phyloP scores from a whole-genome alignment of 2,888 invertebrate species.

The Eupithecia abbreviata region DNA sequence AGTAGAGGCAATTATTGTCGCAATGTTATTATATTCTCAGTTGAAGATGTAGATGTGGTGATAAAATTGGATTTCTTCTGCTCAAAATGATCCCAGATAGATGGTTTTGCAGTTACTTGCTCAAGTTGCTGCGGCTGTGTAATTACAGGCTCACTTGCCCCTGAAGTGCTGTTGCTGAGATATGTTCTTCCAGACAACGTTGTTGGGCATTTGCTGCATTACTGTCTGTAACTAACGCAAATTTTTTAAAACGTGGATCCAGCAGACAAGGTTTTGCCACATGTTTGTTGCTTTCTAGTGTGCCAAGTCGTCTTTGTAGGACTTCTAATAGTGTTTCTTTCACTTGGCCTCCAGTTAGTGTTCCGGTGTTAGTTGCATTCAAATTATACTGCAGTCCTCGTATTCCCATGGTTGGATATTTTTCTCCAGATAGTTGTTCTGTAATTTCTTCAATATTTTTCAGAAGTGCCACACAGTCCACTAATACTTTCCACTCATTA shows the following conservation, averaged over 20 bases:
- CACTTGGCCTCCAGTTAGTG: too few species aligned
- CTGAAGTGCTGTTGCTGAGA: too few species aligned
- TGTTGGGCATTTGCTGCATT: too few species aligned
- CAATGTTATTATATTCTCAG: conserved; percentile 31
- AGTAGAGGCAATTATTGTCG: conserved; percentile 25
- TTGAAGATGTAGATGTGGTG: conserved; percentile 28
- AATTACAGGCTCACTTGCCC: conserved; percentile 20
- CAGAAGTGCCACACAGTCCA: too few species aligned
- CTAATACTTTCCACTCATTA: too few species aligned
- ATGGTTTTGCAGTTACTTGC: conserved; percentile 34
- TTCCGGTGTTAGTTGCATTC: too few species aligned
- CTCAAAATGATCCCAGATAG: conserved; percentile 28
- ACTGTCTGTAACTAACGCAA: conserved; percentile 28
- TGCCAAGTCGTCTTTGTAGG: conserved; percentile 13
- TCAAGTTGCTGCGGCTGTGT: conserved; percentile 8
- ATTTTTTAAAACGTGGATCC: conserved; percentile 36
- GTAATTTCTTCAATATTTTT: too few species aligned
- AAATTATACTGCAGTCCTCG: too few species aligned
- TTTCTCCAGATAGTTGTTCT: too few species aligned
- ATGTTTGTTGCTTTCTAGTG: conserved; percentile 17
- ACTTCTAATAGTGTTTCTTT: too few species aligned
- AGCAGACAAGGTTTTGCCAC: conserved; percentile 29
- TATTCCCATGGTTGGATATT: too few species aligned
- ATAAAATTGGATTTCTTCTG: conserved; percentile 26
- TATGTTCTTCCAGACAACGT: too few species aligned